These are phyloP conservation scores for Hydropsyche tenuis DNA, from an alignment of 1,140 invertebrate genomes.

Conservation along the genomic window DNA sequence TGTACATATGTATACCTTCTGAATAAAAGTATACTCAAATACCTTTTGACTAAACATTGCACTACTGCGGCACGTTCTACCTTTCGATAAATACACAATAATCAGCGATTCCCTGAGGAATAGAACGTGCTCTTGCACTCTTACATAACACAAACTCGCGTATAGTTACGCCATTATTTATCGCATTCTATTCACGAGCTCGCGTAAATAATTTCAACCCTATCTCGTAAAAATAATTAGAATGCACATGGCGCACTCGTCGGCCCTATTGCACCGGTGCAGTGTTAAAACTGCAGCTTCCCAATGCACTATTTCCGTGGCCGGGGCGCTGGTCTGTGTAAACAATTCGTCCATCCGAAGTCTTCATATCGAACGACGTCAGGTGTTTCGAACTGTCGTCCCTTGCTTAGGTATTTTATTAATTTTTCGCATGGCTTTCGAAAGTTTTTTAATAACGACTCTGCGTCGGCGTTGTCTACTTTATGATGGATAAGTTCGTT, in stretches of 20 bases:
- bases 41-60: no score
- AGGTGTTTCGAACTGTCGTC: slow-evolving; percentile 20
- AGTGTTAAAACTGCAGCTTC: slow-evolving; percentile 35
- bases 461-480: no score
- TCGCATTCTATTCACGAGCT: slow-evolving; percentile 44
- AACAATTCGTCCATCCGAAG: slow-evolving; percentile 15
- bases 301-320: slow-evolving; percentile 49
- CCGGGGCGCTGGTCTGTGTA: slow-evolving; percentile 37
- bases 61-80: no score
- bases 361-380: slow-evolving; percentile 27
- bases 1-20: no score
- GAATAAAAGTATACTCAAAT: no score
- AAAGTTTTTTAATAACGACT: slow-evolving; percentile 21
- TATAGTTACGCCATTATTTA: slow-evolving; percentile 32
- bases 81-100: no score
- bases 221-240: slow-evolving; percentile 50
- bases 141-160: no score
- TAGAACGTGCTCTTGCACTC: no score
- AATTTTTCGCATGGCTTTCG: slow-evolving; percentile 16
- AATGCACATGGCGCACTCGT: slow-evolving; percentile 44
- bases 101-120: no score
- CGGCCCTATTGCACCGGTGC: slow-evolving; percentile 31
- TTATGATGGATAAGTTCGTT: no score
- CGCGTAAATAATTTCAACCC: slow-evolving; percentile 50
- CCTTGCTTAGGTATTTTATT: background rate